Conservation (phyloP, 1,140 invertebrate species). For the Globodera rostochiensis region DNA sequence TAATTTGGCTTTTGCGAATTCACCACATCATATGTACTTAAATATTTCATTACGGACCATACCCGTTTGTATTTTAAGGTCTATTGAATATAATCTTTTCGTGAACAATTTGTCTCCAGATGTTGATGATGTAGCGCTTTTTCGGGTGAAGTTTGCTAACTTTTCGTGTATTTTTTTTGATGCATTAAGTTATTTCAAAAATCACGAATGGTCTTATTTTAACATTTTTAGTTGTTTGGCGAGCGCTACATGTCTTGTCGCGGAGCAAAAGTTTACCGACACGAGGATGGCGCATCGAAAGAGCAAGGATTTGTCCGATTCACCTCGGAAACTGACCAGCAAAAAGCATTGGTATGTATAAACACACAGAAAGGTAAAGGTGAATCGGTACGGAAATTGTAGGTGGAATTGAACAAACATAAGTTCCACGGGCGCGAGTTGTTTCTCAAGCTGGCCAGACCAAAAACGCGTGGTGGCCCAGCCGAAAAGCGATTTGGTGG, state of each 20-base stretch:
- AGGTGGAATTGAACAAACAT: slow-evolving; percentile 58
- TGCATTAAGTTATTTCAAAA: not conserved
- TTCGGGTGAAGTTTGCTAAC: slow-evolving; percentile 43
- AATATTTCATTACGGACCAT: not conserved
- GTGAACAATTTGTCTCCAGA: slow-evolving; percentile 53
- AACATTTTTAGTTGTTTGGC: slow-evolving; percentile 53
- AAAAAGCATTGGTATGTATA: slow-evolving; percentile 50
- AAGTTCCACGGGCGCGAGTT: slow-evolving; percentile 50
- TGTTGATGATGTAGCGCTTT: slow-evolving; percentile 54
- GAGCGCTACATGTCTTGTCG: slow-evolving; percentile 55
- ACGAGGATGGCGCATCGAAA: slow-evolving; percentile 52
- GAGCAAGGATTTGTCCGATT: slow-evolving; percentile 59
- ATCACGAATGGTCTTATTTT: slow-evolving; percentile 5
- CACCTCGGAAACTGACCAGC: slow-evolving; percentile 60
- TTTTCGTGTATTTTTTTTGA: not conserved
- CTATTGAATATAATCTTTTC: slow-evolving; percentile 58
- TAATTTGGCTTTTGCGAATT: slow-evolving; percentile 62
- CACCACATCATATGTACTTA: slow-evolving; percentile 46
- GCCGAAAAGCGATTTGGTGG: not conserved
- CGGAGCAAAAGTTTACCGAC: slow-evolving; percentile 61
- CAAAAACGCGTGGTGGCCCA: slow-evolving; percentile 47
- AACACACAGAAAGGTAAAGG: slow-evolving; percentile 27
- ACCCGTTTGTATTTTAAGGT: slow-evolving; percentile 8
- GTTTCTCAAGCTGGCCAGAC: slow-evolving; percentile 53
- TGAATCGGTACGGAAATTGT: slow-evolving; percentile 23